Percentiles rank a stretch among this genome's conserved stretches.
These are phyloP conservation scores for Coelopa pilipes DNA, from an alignment of 2,888 invertebrate species.

Conservation along the genomic window DNA sequence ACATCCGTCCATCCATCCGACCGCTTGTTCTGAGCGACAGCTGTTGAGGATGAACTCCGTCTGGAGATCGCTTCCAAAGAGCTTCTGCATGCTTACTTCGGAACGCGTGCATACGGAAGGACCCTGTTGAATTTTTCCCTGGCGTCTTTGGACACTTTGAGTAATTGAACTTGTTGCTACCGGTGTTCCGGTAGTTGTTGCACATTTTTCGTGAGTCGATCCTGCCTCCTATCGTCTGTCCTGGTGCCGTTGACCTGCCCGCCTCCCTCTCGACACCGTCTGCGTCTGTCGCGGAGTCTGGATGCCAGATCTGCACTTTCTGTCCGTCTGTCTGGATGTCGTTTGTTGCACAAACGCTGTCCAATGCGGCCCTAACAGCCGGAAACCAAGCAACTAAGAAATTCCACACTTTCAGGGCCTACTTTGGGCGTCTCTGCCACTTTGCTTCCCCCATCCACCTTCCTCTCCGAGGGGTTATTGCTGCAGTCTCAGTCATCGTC, in stretches of 20 bases:
- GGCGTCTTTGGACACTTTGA: too few species aligned
- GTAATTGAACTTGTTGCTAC: too few species aligned
- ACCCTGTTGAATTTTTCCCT: too few species aligned
- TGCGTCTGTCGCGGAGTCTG: background rate
- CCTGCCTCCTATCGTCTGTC: too few species aligned
- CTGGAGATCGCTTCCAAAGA: background rate
- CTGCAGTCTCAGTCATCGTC: too few species aligned
- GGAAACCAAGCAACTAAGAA: background rate
- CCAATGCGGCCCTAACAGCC: background rate
- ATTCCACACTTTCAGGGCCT: background rate
- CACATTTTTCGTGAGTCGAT: too few species aligned
- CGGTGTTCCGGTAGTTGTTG: too few species aligned
- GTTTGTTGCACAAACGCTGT: conserved; percentile 6
- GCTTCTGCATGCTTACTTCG: background rate
- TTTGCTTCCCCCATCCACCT: background rate
- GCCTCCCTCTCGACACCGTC: too few species aligned
- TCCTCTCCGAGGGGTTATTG: background rate
- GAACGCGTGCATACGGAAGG: too few species aligned
- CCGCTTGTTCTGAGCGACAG: conserved; percentile 40
- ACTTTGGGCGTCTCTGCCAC: background rate
- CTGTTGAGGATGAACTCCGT: conserved; percentile 44
- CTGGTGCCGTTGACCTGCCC: too few species aligned
- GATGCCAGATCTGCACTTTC: background rate
- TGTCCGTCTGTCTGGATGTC: conserved; percentile 17
- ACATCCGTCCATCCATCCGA: too few species aligned